A percentile compares a stretch with the other conserved stretches of the same genome.
phyloP scores from a whole-genome alignment of 2,113 vertebrate species.

The Phylloscopus whistleri region DNA sequence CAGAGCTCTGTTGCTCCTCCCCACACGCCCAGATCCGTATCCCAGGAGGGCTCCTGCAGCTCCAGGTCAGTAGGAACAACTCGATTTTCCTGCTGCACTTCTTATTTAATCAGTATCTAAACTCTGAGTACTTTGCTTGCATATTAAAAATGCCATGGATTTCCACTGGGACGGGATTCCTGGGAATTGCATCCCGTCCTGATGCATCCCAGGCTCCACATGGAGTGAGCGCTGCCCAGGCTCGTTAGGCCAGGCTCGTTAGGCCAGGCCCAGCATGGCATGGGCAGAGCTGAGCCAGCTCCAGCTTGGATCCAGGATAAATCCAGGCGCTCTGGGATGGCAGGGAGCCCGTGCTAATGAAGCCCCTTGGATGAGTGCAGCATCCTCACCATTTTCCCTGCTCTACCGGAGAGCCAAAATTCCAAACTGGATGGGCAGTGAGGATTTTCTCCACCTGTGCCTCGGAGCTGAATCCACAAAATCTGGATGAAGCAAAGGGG shows the following conservation, averaged over 20 bases:
- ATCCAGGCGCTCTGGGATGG: background rate
- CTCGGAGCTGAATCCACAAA: background rate
- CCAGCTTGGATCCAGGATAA: background rate
- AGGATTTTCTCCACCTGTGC: too few species aligned
- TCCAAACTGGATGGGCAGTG: background rate
- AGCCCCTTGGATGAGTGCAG: background rate
- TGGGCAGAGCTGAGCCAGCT: background rate
- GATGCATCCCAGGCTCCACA: accelerated
- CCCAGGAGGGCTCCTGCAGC: background rate
- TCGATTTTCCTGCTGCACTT: background rate
- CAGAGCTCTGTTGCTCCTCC: background rate
- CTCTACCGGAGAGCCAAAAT: accelerated
- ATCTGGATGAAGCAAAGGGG: background rate
- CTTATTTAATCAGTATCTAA: background rate
- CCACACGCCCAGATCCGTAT: accelerated
- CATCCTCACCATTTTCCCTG: background rate
- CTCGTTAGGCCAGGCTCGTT: background rate
- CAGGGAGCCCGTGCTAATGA: background rate
- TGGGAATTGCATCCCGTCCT: background rate
- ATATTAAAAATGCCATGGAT: background rate
- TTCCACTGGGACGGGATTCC: background rate
- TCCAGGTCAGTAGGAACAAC: background rate
- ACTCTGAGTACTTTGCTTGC: background rate
- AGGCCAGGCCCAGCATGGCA: background rate
- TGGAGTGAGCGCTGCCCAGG: accelerated